phyloP scores from a whole-genome alignment of 2,113 vertebrate species.

The Plectropomus leopardus region DNA sequence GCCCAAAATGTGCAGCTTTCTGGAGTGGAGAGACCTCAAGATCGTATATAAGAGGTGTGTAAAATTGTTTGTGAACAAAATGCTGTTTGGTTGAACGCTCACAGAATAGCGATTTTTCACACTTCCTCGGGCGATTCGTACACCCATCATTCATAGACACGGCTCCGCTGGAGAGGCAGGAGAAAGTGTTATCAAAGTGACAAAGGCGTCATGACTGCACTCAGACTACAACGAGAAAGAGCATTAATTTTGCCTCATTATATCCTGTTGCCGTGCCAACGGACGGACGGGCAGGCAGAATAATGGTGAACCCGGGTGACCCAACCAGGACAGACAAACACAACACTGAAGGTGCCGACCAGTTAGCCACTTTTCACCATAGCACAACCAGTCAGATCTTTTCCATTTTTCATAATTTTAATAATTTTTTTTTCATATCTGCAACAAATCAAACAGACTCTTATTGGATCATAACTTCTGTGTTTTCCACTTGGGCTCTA shows the following conservation, averaged over 20 bases:
- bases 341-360: conserved; percentile 1
- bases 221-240: conserved; percentile 35
- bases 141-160: conserved; percentile 22
- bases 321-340: conserved; percentile 23
- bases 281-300: conserved; percentile 59
- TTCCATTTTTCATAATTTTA: no score
- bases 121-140: conserved; percentile 12
- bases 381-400: background rate
- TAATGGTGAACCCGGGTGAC: conserved; percentile 53
- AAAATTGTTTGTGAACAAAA: background rate
- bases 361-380: conserved; percentile 15
- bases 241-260: conserved; percentile 67
- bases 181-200: conserved; percentile 32
- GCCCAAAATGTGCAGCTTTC: conserved; percentile 99
- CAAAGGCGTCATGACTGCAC: conserved; percentile 18
- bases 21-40: conserved; percentile 92
- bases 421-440: background rate
- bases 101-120: conserved; percentile 17
- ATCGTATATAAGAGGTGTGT: conserved; percentile 97
- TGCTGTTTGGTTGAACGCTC: conserved; percentile 10
- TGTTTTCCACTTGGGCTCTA: no score
- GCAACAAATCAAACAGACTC: background rate
- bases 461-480: background rate
- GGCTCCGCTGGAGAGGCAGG: conserved; percentile 16
- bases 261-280: conserved; percentile 78